phyloP scores from a whole-genome alignment of 2,113 vertebrate species.

The Fregetta grallaria region DNA sequence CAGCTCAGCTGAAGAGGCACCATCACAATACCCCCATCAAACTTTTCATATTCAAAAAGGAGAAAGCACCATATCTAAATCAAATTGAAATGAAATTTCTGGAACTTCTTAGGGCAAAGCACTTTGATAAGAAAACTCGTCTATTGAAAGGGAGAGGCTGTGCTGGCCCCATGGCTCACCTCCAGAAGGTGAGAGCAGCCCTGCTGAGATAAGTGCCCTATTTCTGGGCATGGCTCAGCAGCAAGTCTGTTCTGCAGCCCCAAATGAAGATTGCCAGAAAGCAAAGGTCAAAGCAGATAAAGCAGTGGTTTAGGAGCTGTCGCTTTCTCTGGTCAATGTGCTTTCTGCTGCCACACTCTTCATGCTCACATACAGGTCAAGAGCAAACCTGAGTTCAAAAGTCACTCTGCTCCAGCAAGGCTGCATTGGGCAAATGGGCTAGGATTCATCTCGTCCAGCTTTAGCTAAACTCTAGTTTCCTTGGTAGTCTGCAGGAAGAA shows the following conservation, averaged over 20 bases:
- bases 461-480: neutral
- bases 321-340: neutral
- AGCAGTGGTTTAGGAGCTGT: neutral
- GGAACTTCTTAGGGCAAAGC: neutral
- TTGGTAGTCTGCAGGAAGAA: neutral
- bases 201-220: slow-evolving; percentile 30
- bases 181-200: neutral
- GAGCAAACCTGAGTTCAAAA: neutral
- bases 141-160: fast-evolving
- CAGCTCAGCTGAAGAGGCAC: neutral
- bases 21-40: neutral
- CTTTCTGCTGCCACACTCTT: neutral
- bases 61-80: neutral
- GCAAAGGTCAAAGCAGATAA: slow-evolving; percentile 8
- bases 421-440: neutral
- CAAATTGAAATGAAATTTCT: neutral
- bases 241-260: neutral
- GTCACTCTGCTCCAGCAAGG: neutral
- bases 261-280: neutral
- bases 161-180: neutral
- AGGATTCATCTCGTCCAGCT: neutral
- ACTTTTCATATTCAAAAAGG: neutral
- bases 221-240: slow-evolving; percentile 3
- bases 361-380: neutral
- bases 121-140: neutral